phyloP scores from a whole-genome alignment of 2,113 vertebrate species.

The Okapia johnstoni region DNA sequence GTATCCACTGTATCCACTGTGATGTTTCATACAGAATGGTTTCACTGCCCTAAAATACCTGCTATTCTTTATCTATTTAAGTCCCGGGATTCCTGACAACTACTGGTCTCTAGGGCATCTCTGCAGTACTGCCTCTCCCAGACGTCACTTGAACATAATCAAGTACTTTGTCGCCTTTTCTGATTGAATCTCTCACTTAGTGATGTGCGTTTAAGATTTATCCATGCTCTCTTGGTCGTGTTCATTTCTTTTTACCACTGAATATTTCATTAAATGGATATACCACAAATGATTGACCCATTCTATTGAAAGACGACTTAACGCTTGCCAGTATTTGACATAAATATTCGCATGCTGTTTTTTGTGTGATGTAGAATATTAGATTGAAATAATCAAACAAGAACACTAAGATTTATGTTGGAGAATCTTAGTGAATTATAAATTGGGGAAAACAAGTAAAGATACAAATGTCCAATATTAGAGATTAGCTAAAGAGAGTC shows the following conservation, averaged over 20 bases:
- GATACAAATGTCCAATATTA: neutral
- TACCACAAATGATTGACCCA: too few species aligned
- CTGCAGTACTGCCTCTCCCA: fast-evolving
- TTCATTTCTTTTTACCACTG: neutral
- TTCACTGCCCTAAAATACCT: neutral
- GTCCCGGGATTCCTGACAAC: fast-evolving
- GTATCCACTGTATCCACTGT: fast-evolving
- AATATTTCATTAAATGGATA: neutral
- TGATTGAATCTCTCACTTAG: neutral
- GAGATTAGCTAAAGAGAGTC: neutral
- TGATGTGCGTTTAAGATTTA: too few species aligned
- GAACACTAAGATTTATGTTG: neutral
- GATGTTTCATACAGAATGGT: neutral
- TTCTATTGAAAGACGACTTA: neutral
- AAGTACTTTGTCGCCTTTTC: fast-evolving
- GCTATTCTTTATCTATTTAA: fast-evolving
- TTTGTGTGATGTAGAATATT: neutral
- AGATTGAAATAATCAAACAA: neutral
- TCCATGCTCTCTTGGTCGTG: neutral
- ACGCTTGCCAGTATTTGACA: neutral
- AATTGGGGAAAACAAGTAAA: neutral
- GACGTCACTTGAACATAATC: fast-evolving
- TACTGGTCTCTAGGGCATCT: fast-evolving
- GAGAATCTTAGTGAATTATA: neutral
- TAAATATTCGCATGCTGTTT: neutral